A percentile compares a stretch with the other conserved stretches of the same genome.
These are phyloP conservation scores for Stichodactyla mertensii DNA, from an alignment of 64 coral and sea anemone species.

Conservation along the genomic window DNA sequence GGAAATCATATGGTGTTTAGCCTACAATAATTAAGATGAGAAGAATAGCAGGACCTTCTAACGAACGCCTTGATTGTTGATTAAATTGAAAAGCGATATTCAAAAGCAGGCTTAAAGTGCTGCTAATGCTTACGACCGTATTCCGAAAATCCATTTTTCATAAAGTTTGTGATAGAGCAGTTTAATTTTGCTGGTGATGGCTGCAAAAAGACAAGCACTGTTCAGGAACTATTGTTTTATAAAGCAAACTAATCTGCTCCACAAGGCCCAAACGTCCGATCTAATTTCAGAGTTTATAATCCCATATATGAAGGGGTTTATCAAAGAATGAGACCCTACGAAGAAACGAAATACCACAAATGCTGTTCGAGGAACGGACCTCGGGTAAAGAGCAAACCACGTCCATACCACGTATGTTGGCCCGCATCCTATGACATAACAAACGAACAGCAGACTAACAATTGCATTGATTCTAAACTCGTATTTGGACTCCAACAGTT, in stretches of 20 bases:
- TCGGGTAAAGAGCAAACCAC: neutral
- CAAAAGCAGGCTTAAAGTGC: too few relatives aligned
- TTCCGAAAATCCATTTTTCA: too few relatives aligned
- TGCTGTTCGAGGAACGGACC: neutral
- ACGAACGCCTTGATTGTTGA: too few relatives aligned
- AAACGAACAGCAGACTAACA: neutral
- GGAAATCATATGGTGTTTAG: too few relatives aligned
- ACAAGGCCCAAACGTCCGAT: neutral
- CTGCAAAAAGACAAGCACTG: too few relatives aligned
- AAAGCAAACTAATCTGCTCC: neutral
- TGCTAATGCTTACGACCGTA: too few relatives aligned
- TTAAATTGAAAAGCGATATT: too few relatives aligned
- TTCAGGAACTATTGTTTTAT: neutral
- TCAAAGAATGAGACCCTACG: neutral
- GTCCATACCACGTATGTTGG: neutral
- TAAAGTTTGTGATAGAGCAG: too few relatives aligned
- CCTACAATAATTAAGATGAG: too few relatives aligned
- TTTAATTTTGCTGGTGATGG: too few relatives aligned
- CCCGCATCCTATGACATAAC: neutral
- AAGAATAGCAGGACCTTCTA: too few relatives aligned
- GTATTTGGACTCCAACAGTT: neutral
- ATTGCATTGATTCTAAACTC: neutral
- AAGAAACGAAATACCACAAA: neutral
- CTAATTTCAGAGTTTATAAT: neutral
- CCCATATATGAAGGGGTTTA: neutral